Base-by-base conservation (phyloP, 2,113 vertebrate genomes). In the Pelobates fuscus region DNA sequence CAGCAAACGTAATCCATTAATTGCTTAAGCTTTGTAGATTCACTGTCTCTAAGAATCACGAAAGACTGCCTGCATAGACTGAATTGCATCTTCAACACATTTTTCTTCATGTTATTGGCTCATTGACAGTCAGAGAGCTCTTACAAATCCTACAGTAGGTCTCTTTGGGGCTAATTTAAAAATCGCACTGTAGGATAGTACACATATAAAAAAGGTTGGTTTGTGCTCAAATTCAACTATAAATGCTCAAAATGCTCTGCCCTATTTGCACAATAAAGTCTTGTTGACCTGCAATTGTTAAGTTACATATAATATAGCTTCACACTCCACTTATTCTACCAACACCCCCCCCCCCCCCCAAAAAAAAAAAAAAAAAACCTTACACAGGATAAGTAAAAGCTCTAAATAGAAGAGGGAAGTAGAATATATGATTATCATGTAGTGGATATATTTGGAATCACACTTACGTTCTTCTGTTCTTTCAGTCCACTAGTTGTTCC, bases 81-180 rank as follows among this genome's bases (percentile, higher is more conserved):
- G 55, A 52, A 61, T 26, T 24, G 65, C 73, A 52, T 37, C 27
- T 25, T 41, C 23, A 75, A 75, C 8, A 41, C 30, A n/a, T n/a
- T 37, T 70, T 21, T 60, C 14, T 67, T 46, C 57, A 68, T 24
- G 55, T 67, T 77, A 77, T 54, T 44, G n/a, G 30, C 73, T 77
- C 73, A 77, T 77, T 77, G 73, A 52, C 54, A 77, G 73, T 77
- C 73, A 68, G 73, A 7, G 24, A 17, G 64, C 73, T 24, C 20
- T 54, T 68, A 61, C 65, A 68, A 68, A 77, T 68, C 37, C 64
- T 68, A 77, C 65, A 61, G 55, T 77, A 68, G 46, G 55, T 77
- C 73, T 77, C 73, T 60, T 20, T 61, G 73, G 73, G 73, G 66
- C 73, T 77, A 67, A 77, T 77, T 77, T 77, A 77, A 75, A 67